Conservation (phyloP, 2,797 vertebrate species). For the Carcharodon carcharias region DNA sequence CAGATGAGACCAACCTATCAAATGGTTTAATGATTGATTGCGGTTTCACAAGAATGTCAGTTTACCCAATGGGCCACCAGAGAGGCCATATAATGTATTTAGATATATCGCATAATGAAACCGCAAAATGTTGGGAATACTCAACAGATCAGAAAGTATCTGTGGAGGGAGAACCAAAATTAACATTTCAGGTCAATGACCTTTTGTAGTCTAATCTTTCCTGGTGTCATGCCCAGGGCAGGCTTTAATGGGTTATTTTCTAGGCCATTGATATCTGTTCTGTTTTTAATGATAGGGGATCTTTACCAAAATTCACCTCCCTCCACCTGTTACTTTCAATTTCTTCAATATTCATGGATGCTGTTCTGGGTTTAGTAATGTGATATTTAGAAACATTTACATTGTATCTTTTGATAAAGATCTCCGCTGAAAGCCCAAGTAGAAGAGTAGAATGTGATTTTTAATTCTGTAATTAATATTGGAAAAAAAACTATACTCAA, state of each 20-base stretch:
- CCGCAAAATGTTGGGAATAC: not conserved
- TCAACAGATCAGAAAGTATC: not conserved
- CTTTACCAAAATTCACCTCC: not conserved
- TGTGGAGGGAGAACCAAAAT: not conserved
- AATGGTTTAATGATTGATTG: not conserved
- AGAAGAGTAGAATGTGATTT: not conserved
- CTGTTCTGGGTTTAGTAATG: not conserved
- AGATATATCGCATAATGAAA: not conserved
- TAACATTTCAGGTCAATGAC: not conserved
- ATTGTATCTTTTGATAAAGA: not conserved
- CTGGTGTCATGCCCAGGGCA: not conserved
- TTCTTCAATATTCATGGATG: not conserved
- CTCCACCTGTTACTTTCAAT: not conserved
- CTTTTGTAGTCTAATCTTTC: not conserved
- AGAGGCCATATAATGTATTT: not conserved
- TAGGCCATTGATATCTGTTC: not conserved
- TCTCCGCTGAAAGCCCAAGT: not conserved
- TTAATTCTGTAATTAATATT: not conserved
- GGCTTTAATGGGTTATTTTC: not conserved
- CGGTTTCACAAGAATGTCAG: no score
- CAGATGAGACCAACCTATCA: not conserved
- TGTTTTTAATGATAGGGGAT: not conserved
- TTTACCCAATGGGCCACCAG: not conserved
- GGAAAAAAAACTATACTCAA: not conserved
- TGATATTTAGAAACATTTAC: not conserved